phyloP scores from a whole-genome alignment of 2,113 vertebrate genomes.

The Picathartes gymnocephalus region DNA sequence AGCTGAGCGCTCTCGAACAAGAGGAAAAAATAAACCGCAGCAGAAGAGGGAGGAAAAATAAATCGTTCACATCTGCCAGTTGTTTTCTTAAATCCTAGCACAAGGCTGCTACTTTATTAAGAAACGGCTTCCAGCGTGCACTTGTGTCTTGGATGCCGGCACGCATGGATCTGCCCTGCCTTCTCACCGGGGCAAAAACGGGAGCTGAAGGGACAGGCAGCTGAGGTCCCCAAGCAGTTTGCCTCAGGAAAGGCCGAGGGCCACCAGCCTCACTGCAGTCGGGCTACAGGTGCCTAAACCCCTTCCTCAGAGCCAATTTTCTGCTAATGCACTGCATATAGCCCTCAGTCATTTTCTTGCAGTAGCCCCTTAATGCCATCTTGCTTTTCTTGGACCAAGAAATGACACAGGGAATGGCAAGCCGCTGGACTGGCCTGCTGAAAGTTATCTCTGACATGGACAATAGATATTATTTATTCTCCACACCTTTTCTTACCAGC shows the following conservation, averaged over 20 bases:
- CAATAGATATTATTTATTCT: not conserved
- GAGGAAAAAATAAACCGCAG: slow-evolving; percentile 28
- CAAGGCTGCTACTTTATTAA: not conserved
- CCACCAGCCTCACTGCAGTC: not conserved
- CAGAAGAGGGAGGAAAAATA: slow-evolving; percentile 20
- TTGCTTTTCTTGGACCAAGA: not conserved
- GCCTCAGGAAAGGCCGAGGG: not conserved
- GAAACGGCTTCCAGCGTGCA: not conserved
- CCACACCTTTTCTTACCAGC: not conserved
- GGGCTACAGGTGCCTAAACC: not conserved
- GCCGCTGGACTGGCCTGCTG: fast-evolving
- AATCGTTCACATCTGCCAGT: slow-evolving; percentile 31
- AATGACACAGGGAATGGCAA: not conserved
- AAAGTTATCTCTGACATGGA: not conserved
- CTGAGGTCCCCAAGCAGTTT: not conserved
- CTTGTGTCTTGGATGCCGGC: not conserved
- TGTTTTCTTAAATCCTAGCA: not conserved
- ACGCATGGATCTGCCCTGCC: not conserved
- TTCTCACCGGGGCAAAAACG: not conserved
- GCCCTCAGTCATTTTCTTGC: not conserved
- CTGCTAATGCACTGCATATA: fast-evolving
- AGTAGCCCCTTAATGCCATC: not conserved
- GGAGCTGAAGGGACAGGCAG: not conserved
- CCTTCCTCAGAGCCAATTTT: not conserved
- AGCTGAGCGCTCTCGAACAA: slow-evolving; percentile 10